These are phyloP conservation scores for Melieria picta DNA, from an alignment of 2,888 invertebrate species.

Conservation along the genomic window DNA sequence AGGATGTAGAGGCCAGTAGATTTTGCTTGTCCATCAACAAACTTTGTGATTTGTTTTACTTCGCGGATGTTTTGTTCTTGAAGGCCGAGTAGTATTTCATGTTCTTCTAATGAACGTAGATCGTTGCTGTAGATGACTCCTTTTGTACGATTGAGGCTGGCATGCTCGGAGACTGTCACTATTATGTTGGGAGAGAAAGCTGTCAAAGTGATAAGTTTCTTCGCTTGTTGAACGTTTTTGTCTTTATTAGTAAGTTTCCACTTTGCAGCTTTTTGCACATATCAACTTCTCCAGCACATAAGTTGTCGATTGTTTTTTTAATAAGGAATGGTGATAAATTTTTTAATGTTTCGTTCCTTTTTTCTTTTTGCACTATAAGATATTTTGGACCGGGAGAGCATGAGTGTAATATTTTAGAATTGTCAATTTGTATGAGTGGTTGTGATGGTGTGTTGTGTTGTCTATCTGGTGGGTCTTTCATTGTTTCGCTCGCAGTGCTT, in stretches of 20 bases:
- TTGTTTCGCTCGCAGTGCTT: too few species aligned
- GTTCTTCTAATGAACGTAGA: constrained; percentile 12
- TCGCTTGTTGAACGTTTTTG: constrained; percentile 1
- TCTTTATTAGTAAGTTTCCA: constrained; percentile 13
- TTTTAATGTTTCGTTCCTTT: neutral
- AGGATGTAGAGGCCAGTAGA: constrained; percentile 21
- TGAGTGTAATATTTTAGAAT: too few species aligned
- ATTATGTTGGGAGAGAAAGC: neutral
- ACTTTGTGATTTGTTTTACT: constrained; percentile 19
- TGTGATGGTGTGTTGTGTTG: too few species aligned
- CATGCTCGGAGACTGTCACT: neutral
- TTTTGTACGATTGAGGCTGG: neutral
- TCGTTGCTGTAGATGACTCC: constrained; percentile 9
- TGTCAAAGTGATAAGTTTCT: neutral
- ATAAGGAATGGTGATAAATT: constrained; percentile 1
- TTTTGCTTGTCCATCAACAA: neutral
- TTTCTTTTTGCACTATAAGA: neutral
- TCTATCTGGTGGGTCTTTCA: too few species aligned
- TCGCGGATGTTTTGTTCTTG: constrained; percentile 12
- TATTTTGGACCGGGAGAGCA: neutral
- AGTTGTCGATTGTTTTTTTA: neutral
- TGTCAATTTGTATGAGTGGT: too few species aligned
- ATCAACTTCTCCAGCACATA: constrained; percentile 1
- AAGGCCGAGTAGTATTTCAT: constrained; percentile 18
- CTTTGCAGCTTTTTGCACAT: neutral